Conservation (phyloP, 2,797 vertebrate genomes). For the Cheirogaleus major region DNA sequence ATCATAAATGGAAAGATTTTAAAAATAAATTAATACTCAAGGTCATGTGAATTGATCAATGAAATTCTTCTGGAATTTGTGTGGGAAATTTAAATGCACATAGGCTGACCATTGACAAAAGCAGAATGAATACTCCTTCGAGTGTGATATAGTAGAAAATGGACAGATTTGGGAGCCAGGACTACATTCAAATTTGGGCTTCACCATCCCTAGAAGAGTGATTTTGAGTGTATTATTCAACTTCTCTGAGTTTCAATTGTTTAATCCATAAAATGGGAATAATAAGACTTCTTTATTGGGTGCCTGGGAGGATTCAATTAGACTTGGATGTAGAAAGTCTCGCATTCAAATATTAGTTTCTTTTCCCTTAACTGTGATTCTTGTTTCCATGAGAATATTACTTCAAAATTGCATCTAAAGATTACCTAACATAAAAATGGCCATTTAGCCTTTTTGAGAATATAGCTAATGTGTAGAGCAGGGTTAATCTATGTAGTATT, state of each 20-base stretch:
- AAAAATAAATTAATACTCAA: background rate
- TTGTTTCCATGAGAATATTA: slow-evolving; percentile 53
- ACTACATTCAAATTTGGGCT: background rate
- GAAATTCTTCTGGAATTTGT: slow-evolving; percentile 5
- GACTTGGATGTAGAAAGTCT: slow-evolving; percentile 12
- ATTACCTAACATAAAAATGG: background rate
- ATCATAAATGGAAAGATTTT: background rate
- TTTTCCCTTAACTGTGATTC: slow-evolving; percentile 8
- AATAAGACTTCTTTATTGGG: slow-evolving; percentile 34
- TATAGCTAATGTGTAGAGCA: background rate
- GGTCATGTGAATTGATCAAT: background rate
- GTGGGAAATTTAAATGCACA: background rate
- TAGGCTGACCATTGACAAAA: background rate
- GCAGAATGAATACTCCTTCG: background rate
- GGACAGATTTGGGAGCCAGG: background rate
- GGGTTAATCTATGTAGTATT: background rate
- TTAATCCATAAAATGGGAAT: slow-evolving; percentile 52
- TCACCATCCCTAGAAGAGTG: background rate
- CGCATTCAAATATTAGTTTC: background rate
- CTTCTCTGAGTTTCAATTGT: background rate
- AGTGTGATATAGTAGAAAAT: background rate
- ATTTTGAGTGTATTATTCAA: slow-evolving; percentile 22
- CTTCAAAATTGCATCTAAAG: slow-evolving; percentile 27
- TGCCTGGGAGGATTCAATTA: background rate
- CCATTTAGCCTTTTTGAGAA: slow-evolving; percentile 28